phyloP scores from a whole-genome alignment of 2,888 invertebrate genomes.

The Chymomyza fuscimana region DNA sequence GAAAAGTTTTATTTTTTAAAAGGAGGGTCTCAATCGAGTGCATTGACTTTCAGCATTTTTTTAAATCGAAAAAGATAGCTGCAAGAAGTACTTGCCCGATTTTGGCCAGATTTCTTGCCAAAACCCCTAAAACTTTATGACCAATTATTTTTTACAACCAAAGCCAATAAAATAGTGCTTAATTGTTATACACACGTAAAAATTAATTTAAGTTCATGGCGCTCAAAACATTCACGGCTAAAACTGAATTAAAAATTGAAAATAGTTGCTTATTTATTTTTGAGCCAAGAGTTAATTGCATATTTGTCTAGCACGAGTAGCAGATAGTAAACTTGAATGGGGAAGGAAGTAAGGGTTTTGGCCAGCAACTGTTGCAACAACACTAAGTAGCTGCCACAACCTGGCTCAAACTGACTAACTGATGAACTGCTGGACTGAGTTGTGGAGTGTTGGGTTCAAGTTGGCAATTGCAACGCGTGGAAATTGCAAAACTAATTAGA shows the following conservation, averaged over 20 bases:
- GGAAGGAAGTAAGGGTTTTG: neutral
- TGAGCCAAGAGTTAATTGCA: constrained; percentile 58
- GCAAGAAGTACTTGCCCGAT: no score
- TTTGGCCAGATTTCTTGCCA: no score
- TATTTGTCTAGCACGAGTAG: constrained; percentile 61
- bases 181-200: neutral
- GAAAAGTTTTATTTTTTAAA: neutral
- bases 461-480: constrained; percentile 59
- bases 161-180: neutral
- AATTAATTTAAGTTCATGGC: neutral
- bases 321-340: neutral
- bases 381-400: constrained; percentile 64
- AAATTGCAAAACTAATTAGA: constrained; percentile 75
- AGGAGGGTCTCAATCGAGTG: neutral
- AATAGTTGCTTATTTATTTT: constrained; percentile 42
- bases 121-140: no score
- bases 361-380: constrained; percentile 63
- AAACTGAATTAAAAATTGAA: constrained; percentile 37
- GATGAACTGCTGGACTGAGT: neutral
- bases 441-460: constrained; percentile 6
- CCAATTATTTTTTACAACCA: neutral
- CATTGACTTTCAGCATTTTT: neutral
- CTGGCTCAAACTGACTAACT: constrained; percentile 26
- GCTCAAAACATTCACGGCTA: neutral
- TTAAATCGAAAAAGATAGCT: no score